Conservation (phyloP, 2,888 invertebrate genomes). For the Notodromas monacha region DNA sequence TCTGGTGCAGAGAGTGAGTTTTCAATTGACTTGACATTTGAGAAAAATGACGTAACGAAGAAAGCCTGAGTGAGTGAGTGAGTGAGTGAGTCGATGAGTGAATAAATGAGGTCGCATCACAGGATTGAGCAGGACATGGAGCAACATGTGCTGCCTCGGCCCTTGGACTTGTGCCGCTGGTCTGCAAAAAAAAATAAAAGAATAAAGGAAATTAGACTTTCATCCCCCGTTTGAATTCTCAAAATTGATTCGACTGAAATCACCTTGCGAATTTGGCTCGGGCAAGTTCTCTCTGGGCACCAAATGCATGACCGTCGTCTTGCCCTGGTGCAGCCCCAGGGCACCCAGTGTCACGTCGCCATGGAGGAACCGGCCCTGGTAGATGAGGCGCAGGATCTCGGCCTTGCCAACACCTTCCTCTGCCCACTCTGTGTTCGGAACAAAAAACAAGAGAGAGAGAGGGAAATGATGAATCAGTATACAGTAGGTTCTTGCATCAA, state of each 20-base stretch:
- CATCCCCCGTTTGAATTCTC: too few species aligned
- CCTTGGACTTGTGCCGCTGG: not conserved
- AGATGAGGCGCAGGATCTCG: constrained; percentile 90
- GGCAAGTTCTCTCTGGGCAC: constrained; percentile 96
- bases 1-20: too few species aligned
- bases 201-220: not conserved
- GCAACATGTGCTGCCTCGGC: not conserved
- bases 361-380: constrained; percentile 96
- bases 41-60: too few species aligned
- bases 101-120: too few species aligned
- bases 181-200: not conserved
- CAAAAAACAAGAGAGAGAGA: too few species aligned
- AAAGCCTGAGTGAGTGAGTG: too few species aligned
- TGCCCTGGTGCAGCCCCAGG: constrained; percentile 76
- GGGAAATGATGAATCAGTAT: too few species aligned
- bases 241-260: constrained; percentile 9
- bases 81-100: too few species aligned
- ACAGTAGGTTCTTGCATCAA: too few species aligned
- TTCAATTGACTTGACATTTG: too few species aligned
- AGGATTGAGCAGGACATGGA: constrained; percentile 1
- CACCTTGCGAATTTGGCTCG: constrained; percentile 90
- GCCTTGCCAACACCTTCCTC: constrained; percentile 80
- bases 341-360: constrained; percentile 95
- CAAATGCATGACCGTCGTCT: constrained; percentile 98
- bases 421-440: constrained; percentile 45